A percentile compares a stretch with the other conserved stretches of the same genome.
Evolutionary conservation across 2,797 vertebrate genomes (phyloP).

Genomic region (Anomalospiza imberbis): DNA sequence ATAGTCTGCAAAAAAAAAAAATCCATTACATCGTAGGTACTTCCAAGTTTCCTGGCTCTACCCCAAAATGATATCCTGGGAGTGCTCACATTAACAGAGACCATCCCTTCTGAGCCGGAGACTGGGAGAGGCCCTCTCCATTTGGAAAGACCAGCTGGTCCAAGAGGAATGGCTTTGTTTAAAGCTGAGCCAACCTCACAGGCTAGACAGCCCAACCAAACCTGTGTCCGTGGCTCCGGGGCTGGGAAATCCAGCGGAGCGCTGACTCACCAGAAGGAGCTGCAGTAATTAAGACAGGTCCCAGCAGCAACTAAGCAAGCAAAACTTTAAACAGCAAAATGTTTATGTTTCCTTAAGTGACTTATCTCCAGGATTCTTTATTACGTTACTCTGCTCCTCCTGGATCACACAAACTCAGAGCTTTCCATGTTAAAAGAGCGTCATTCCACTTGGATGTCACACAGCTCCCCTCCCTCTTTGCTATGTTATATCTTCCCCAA

Average conservation of each 20-base stretch:
- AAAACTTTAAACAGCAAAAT: slow-evolving; percentile 5
- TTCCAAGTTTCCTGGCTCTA: slow-evolving; percentile 14
- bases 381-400: neutral
- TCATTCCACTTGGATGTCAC: neutral
- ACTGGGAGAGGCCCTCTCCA: slow-evolving; percentile 27
- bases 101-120: neutral
- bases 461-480: neutral
- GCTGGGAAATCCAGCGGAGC: slow-evolving; percentile 45
- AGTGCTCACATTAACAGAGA: neutral
- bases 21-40: neutral
- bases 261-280: slow-evolving; percentile 47
- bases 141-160: slow-evolving; percentile 26
- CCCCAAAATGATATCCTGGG: neutral
- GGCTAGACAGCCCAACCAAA: slow-evolving; percentile 46
- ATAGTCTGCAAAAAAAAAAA: neutral
- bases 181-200: slow-evolving; percentile 50
- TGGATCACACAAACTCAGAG: neutral
- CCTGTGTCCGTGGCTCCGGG: neutral
- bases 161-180: slow-evolving; percentile 30
- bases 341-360: slow-evolving; percentile 23
- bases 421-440: neutral
- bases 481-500: neutral
- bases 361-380: neutral
- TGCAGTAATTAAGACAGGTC: slow-evolving; percentile 24
- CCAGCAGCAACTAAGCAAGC: slow-evolving; percentile 19